Conservation (phyloP, 2,888 invertebrate genomes). For the Chorisops tibialis region DNA sequence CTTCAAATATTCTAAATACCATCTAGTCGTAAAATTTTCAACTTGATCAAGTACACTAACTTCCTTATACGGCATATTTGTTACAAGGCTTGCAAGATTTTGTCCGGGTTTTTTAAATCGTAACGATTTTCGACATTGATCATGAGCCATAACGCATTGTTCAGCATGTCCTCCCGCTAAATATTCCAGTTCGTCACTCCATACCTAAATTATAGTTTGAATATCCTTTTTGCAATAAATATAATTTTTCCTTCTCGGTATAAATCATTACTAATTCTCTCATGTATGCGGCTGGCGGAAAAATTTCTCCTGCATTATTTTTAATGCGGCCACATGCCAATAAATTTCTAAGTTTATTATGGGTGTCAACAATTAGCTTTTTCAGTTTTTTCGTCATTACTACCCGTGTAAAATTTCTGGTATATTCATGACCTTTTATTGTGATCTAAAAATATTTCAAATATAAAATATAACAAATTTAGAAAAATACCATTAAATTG, state of each 20-base stretch:
- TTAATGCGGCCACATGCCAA: conserved; percentile 2
- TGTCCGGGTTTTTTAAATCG: conserved; percentile 2
- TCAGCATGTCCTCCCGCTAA: conserved; percentile 11
- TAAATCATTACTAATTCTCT: conserved; percentile 7
- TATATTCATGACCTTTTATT: background rate
- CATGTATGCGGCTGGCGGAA: conserved; percentile 11
- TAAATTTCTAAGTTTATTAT: conserved; percentile 8
- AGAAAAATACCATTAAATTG: no score
- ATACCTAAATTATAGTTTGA: background rate
- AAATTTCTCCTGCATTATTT: background rate
- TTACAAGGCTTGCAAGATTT: conserved; percentile 3
- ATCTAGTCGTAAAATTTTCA: no score
- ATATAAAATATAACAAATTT: no score
- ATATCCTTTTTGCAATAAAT: background rate
- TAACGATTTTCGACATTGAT: background rate
- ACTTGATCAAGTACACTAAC: no score
- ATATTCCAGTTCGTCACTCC: conserved; percentile 14
- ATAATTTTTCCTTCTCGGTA: background rate
- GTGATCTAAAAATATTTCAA: no score
- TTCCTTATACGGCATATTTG: no score
- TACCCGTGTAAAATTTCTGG: background rate
- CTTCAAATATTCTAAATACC: no score
- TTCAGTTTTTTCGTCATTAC: conserved; percentile 1
- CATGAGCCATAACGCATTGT: conserved; percentile 7
- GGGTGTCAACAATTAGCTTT: background rate